A percentile compares a stretch with the other conserved stretches of the same genome.
Conservation (phyloP, 2,113 vertebrate species). For the Prionailurus viverrinus region DNA sequence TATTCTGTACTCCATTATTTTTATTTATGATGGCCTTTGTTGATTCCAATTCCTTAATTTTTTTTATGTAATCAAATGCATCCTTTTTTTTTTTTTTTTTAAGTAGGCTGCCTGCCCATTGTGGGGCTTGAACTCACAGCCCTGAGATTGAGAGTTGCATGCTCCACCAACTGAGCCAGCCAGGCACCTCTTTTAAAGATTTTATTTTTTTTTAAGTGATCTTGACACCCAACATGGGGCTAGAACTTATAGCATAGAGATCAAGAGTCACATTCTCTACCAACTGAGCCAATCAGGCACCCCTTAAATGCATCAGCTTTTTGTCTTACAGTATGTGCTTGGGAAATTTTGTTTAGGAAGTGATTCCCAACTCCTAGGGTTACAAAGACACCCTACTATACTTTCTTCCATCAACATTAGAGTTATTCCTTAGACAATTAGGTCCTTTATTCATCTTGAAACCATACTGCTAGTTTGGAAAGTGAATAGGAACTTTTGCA, state of each 20-base stretch:
- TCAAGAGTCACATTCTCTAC: neutral
- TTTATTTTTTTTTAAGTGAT: neutral
- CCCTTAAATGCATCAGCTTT: neutral
- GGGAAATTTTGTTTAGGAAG: neutral
- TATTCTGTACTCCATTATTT: neutral
- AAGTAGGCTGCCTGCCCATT: neutral
- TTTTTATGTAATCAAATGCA: neutral
- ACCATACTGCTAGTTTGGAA: neutral
- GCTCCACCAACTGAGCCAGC: neutral
- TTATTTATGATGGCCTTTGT: neutral
- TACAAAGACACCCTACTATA: neutral
- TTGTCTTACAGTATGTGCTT: neutral
- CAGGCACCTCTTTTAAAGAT: neutral
- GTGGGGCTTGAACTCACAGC: neutral
- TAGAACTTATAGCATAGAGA: neutral
- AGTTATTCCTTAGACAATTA: neutral
- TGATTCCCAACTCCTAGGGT: neutral
- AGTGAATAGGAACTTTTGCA: neutral
- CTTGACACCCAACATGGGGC: neutral
- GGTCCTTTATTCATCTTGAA: neutral
- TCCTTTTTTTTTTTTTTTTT: neutral
- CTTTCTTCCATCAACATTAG: neutral
- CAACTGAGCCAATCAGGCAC: neutral
- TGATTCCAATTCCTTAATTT: constrained; percentile 8
- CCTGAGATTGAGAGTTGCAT: neutral